Conservation (phyloP, 92 coral and sea anemone species). For the Phymanthus crucifer region DNA sequence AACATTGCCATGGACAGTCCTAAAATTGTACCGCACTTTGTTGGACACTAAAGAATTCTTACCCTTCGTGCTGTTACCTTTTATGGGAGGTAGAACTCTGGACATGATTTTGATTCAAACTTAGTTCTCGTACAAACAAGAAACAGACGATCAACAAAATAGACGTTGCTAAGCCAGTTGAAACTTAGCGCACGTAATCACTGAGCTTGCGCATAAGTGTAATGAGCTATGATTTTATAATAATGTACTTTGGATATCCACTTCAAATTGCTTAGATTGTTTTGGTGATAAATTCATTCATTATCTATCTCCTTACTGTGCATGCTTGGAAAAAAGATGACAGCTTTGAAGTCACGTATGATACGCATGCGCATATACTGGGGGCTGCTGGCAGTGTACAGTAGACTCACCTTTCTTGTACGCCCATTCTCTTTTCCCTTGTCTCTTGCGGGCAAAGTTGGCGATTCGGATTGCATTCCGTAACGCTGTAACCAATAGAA, state of each 20-base stretch:
- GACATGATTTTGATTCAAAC: not conserved
- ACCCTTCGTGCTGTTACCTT: not conserved
- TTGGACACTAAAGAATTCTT: too few relatives aligned
- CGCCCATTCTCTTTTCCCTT: not conserved
- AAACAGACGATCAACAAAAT: not conserved
- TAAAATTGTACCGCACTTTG: too few relatives aligned
- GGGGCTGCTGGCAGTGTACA: not conserved
- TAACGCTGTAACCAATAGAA: not conserved
- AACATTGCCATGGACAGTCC: too few relatives aligned
- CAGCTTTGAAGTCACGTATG: not conserved
- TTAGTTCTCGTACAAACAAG: not conserved
- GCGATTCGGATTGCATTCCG: not conserved
- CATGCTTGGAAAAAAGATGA: too few relatives aligned
- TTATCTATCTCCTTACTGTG: too few relatives aligned
- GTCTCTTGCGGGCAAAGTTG: not conserved
- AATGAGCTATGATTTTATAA: not conserved
- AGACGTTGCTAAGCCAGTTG: not conserved
- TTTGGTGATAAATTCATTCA: too few relatives aligned
- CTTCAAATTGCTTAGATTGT: too few relatives aligned
- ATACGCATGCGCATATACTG: not conserved
- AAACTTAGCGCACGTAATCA: not conserved
- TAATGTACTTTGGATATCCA: too few relatives aligned
- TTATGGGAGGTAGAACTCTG: constrained; percentile 2
- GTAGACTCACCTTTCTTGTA: not conserved
- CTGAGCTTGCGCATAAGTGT: not conserved